Conservation (phyloP, 2,888 invertebrate species). For the Eulithis testata region DNA sequence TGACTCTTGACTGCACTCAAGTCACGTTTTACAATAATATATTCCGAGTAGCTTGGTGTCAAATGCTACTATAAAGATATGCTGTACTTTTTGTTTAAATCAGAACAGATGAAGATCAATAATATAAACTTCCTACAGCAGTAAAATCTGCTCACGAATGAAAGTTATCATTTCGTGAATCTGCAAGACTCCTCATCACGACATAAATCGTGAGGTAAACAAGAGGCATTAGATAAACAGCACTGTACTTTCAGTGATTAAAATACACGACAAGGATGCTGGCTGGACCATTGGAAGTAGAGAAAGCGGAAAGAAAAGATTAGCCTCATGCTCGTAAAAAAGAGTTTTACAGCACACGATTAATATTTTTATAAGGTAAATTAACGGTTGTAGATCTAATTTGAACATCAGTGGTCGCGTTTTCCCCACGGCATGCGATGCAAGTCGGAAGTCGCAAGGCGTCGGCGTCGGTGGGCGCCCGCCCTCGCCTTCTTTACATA, state of each 20-base stretch:
- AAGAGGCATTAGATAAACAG: constrained; percentile 52
- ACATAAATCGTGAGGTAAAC: constrained; percentile 63
- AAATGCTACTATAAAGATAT: background rate
- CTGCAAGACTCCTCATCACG: constrained; percentile 67
- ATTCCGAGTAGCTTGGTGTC: background rate
- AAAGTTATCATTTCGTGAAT: constrained; percentile 77
- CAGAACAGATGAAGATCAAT: constrained; percentile 33
- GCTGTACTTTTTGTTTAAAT: background rate
- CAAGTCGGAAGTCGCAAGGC: constrained; percentile 45
- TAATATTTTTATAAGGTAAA: too few relatives aligned
- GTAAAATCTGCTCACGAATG: constrained; percentile 58
- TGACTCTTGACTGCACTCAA: constrained; percentile 4
- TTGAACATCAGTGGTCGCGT: constrained; percentile 46
- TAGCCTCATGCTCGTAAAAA: too few relatives aligned
- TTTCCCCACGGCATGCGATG: constrained; percentile 63
- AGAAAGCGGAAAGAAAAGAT: constrained; percentile 20
- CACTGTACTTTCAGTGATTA: constrained; percentile 35
- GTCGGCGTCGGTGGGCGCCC: constrained; percentile 65
- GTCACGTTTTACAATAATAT: background rate
- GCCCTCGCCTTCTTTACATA: constrained; percentile 81
- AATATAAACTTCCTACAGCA: constrained; percentile 32
- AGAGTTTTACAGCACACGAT: too few relatives aligned
- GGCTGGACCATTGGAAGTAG: constrained; percentile 24
- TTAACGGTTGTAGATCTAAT: constrained; percentile 11
- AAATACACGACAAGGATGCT: constrained; percentile 36